Conservation (phyloP, 2,797 vertebrate species). For the Parotocinclus haroldoi region DNA sequence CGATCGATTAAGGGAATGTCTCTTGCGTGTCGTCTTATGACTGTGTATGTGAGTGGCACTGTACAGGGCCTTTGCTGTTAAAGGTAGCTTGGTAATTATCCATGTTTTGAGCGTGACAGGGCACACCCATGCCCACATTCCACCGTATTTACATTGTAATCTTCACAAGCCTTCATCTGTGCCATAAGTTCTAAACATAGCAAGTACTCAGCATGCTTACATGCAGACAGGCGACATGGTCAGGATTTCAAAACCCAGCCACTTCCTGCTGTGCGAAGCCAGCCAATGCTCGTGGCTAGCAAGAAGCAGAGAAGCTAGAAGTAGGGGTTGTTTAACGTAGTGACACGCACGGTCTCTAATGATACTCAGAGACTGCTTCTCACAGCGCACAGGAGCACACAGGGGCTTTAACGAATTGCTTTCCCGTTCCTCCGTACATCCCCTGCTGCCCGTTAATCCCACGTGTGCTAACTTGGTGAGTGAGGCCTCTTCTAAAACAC, state of each 20-base stretch:
- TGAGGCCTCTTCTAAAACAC: conserved; percentile 6
- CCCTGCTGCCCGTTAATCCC: conserved; percentile 1
- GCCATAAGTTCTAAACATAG: conserved; percentile 5
- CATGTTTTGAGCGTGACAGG: too few relatives aligned
- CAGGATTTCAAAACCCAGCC: not conserved
- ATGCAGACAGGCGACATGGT: not conserved
- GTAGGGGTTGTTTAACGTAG: not conserved
- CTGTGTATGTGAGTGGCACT: not conserved
- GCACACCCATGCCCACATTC: conserved; percentile 30
- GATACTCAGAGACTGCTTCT: conserved; percentile 4
- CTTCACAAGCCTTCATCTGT: conserved; percentile 1
- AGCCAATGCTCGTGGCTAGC: not conserved
- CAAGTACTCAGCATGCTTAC: not conserved
- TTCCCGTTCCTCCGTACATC: conserved; percentile 3
- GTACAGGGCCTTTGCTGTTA: not conserved
- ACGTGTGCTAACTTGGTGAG: conserved; percentile 12
- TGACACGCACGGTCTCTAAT: conserved; percentile 7
- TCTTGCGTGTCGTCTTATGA: too few relatives aligned
- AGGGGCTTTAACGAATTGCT: conserved; percentile 2
- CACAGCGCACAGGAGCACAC: conserved; percentile 12
- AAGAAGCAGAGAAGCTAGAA: too few relatives aligned
- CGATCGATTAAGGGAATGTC: too few relatives aligned
- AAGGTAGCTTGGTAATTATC: not conserved
- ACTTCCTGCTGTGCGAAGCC: not conserved
- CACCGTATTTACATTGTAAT: not conserved